Evolutionary conservation across 92 coral and sea anemone species (phyloP), one percentile per base, ranked within the genome.

Genomic region (Phenganax stokvisi): DNA sequence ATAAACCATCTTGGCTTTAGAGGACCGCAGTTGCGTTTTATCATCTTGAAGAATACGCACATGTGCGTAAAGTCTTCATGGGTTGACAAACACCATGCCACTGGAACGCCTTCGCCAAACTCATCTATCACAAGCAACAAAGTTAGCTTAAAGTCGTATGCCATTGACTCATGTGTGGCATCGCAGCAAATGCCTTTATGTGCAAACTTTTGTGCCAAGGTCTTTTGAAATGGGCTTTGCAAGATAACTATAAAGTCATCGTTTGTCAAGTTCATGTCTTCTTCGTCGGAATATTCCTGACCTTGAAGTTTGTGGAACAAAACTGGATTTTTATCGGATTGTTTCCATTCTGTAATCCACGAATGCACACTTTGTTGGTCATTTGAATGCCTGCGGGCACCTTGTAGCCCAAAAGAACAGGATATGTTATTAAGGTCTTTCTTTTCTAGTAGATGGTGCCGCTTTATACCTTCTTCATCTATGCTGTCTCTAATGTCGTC

Each of bases 101-200:
- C 17, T 58, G 85, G 85, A 57, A 73, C 58, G 6, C 85, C 81
- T 74, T 83, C 80, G 67, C 81, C 85, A 83, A 73, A 83, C 66
- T 83, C 85, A 37, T 83, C 85, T 8, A 74, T 60, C 6, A 83
- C 85, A 13, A 83, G 79, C 58, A 73, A 73, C n/a, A 80, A 57
- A 10, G 85, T 83, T 57, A 83, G 31, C 51, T 57, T 57, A 17
- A 83, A 75, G 81, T 75, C 86, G 47, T 83, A 83, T 61, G 86
- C 86, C 17, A 62, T 75, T 11, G 74, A 63, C 25, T 60, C 86
- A 72, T 83, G 86, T 12, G 86, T 83, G 58, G 86, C 80, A 58
- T 83, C 86, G 66, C 86, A 83, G 64, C 86, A 83, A 27, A 76
- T 75, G 51, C 86, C 82, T 56, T 83, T 83, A 29, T 75, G 74